phyloP scores from a whole-genome alignment of 2,888 invertebrate species.

The Halictus quadricinctus region DNA sequence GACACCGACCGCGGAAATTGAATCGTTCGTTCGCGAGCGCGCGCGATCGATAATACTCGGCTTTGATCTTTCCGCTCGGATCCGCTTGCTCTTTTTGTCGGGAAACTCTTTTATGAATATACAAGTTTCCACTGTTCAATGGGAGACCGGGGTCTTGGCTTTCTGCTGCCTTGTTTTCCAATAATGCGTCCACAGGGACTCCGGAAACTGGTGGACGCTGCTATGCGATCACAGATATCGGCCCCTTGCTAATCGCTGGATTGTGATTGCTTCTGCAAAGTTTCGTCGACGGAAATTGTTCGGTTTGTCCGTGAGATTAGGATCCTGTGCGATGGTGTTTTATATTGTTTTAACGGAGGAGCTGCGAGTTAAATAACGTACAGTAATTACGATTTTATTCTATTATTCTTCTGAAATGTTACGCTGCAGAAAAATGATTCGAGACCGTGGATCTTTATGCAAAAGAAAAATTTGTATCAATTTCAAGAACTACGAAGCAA shows the following conservation, averaged over 20 bases:
- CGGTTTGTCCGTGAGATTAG: background rate
- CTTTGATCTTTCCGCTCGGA: constrained; percentile 6
- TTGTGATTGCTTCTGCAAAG: background rate
- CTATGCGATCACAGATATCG: background rate
- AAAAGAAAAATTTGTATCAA: background rate
- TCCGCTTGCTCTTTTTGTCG: background rate
- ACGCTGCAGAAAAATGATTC: background rate
- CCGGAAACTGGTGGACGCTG: background rate
- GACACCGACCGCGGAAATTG: constrained; percentile 32
- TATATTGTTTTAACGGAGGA: background rate
- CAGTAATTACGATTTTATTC: too few relatives aligned
- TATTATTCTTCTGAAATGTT: too few relatives aligned
- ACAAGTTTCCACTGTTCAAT: constrained; percentile 5
- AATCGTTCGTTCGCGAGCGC: background rate
- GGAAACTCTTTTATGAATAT: background rate
- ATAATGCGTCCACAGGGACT: background rate
- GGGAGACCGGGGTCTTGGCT: constrained; percentile 5
- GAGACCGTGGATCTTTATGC: background rate
- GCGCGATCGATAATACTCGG: background rate
- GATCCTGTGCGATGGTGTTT: background rate
- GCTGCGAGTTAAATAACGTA: background rate
- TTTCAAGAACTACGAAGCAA: too few relatives aligned
- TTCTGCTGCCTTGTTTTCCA: background rate
- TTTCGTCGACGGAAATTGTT: background rate
- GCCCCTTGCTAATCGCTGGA: background rate